These are phyloP conservation scores for Bicyclus anynana DNA, from an alignment of 1,140 invertebrate species.

Conservation along the genomic window DNA sequence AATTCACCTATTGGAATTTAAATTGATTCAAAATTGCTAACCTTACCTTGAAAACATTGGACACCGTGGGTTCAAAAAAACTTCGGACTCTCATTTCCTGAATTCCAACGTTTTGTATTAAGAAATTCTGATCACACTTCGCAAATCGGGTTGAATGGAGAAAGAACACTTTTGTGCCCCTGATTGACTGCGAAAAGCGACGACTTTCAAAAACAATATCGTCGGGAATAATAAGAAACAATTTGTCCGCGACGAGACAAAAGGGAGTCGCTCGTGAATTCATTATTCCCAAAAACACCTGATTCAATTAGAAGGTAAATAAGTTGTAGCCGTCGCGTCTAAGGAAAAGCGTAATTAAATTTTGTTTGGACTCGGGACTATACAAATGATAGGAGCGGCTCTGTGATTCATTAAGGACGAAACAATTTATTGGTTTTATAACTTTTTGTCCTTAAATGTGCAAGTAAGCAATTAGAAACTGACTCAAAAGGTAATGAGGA, in stretches of 20 bases:
- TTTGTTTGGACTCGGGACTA: constrained; percentile 27
- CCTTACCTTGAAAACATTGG: too few relatives aligned
- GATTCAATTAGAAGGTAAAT: constrained; percentile 36
- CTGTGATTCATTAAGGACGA: constrained; percentile 20
- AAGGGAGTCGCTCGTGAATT: constrained; percentile 22
- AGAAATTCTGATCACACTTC: neutral
- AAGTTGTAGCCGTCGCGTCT: constrained; percentile 19
- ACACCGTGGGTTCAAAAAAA: too few relatives aligned
- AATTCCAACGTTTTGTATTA: neutral
- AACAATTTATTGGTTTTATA: constrained; percentile 14
- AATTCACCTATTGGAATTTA: too few relatives aligned
- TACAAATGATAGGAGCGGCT: constrained; percentile 19
- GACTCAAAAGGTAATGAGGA: constrained; percentile 1
- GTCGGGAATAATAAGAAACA: constrained; percentile 24
- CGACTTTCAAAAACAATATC: constrained; percentile 24
- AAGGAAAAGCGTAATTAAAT: constrained; percentile 34
- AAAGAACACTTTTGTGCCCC: constrained; percentile 2
- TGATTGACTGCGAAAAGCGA: constrained; percentile 16
- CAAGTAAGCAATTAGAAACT: neutral
- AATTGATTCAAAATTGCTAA: too few relatives aligned
- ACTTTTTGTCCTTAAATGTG: neutral
- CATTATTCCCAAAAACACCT: constrained; percentile 36
- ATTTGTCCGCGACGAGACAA: constrained; percentile 31
- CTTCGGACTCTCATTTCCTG: too few relatives aligned
- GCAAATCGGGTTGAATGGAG: neutral